Evolutionary conservation across 2,797 vertebrate species (phyloP), one percentile per base, ranked within the genome.

Genomic region (Oceanodroma leucorhoa): DNA sequence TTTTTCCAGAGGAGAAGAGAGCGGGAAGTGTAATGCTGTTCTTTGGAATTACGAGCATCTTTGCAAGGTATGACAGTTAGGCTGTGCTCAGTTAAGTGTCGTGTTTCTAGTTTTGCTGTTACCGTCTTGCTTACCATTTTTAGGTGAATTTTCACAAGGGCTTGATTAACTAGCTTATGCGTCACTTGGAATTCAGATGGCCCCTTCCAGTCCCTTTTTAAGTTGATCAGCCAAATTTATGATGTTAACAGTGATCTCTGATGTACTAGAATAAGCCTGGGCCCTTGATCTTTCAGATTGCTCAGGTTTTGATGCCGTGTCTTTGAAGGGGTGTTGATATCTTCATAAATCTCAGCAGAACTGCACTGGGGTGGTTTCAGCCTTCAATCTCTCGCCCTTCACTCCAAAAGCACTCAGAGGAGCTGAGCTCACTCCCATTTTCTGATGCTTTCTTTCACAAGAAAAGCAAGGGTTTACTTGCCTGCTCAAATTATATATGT

Each of bases 311-410:
- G 87, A 89, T 95, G 87, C 87, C 0, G 1, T 73, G 60, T 70
- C 88, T 94, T 93, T 95, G 93, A 95, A 94, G 67, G 73, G n/a
- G 38, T 79, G 64, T 93, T 94, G 89, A 76, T 86, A 66, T 46
- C 70, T 83, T 89, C 64, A 75, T 94, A 93, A 91, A 94, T 94
- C 70, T 84, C 67, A 61, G 51, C 40, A 83, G 77, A 94, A 61
- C 45, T 93, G 38, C 22, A 21, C 48, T 57, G 64, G 51, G 34
- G 61, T 95, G 87, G 78, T 82, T 95, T 86, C 48, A 83, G 55
- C 71, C 75, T 85, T 93, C 83, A 32, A 0, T 67, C 34, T 92
- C 53, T 89, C 2, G 3, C 62, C 38, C 60, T 69, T 62, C 22
- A 17, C 40, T 85, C 70, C 10, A 46, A 46, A 80, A 85, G 15